A percentile compares a stretch with the other conserved stretches of the same genome.
phyloP scores from a whole-genome alignment of 2,113 vertebrate species.

The Gymnogyps californianus region DNA sequence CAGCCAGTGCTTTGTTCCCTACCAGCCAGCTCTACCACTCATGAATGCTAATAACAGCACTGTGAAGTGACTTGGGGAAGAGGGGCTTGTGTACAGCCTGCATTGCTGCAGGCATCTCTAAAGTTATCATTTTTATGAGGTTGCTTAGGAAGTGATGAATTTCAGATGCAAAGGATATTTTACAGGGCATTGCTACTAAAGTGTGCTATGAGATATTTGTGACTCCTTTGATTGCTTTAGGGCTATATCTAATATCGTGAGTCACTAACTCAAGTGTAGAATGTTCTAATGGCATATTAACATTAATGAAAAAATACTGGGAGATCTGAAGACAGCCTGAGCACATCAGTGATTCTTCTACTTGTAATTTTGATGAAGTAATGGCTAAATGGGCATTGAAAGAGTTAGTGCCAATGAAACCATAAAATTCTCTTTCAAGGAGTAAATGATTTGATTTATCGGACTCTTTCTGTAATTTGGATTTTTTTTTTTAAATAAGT shows the following conservation, averaged over 20 bases:
- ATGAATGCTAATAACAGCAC: background rate
- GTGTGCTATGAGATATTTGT: background rate
- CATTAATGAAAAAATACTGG: background rate
- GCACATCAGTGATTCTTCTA: background rate
- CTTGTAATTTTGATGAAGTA: background rate
- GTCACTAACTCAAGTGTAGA: background rate
- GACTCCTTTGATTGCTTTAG: background rate
- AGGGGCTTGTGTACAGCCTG: background rate
- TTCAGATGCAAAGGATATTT: background rate
- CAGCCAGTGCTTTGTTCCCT: background rate
- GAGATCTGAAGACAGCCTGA: background rate
- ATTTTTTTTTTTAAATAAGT: background rate
- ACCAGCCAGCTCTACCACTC: background rate
- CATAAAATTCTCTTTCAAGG: background rate
- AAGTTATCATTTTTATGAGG: background rate
- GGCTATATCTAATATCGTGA: background rate
- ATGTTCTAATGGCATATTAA: slow-evolving; percentile 10
- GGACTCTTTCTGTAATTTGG: background rate
- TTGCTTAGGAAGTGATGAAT: background rate
- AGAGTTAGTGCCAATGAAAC: background rate
- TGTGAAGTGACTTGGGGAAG: background rate
- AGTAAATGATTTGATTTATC: background rate
- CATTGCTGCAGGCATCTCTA: background rate
- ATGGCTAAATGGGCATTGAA: background rate
- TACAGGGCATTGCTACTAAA: background rate